Base-by-base conservation (phyloP, 2,113 vertebrate species). In the Siniperca chuatsi region DNA sequence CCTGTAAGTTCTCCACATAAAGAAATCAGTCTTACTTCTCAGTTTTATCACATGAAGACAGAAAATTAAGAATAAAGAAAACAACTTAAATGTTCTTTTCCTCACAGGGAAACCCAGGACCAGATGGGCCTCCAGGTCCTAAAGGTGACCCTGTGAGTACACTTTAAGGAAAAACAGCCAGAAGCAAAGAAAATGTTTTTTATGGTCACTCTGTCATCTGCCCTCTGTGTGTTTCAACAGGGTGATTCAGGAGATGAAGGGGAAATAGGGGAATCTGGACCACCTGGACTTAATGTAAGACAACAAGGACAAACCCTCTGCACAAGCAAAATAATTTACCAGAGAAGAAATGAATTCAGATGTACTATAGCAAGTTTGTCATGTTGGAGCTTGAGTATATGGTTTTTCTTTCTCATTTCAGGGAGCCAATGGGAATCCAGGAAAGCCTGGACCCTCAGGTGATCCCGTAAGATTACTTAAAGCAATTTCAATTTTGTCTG, bases 391-490 rank as follows among this genome's bases (percentile, higher is more conserved):
- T 33, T 40, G 2, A 65, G 35, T 23, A 18, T 42, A 23, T 62
- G 9, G 1, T 15, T 54, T 82, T 55, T 80, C 11, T 21, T 11
- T 73, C 1, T 89, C 40, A 66, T 85, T 94, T 68, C 70, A 96
- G 96, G 95, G 95, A 82, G 80, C 86, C 75, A 86, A 55, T 92
- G 96, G 96, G 67, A 94, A 92, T 88, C 75, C 79, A 87, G 96
- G 95, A 88, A 92, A 93, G 55, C 78, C 83, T 87, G 96, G 95
- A 91, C 90, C 95, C 85, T 95, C 94, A 95, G 95, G 96, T 96
- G 96, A 96, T 94, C 96, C 95, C 67, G 96, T 96, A 96, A 96
- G 95, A 95, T 94, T 94, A 91, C 89, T 92, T 93, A 89, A 93
- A 91, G 86, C 85, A 89, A 83, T 92, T 94, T 77, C 48, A 85